phyloP scores from a whole-genome alignment of 2,888 invertebrate species.

The Frankliniella fusca region DNA sequence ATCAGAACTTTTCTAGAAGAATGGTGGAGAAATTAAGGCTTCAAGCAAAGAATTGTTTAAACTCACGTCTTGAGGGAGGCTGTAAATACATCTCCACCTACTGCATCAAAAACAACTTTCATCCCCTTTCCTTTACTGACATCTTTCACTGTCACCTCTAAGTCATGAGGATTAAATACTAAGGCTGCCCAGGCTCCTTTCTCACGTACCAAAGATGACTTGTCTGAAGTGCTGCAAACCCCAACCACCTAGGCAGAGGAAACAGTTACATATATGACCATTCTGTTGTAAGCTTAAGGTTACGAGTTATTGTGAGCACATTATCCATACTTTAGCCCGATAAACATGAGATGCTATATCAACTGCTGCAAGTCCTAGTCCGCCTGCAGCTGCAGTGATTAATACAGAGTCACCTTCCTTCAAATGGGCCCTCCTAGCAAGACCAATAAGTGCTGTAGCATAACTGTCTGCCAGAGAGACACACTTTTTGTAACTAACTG shows the following conservation, averaged over 20 bases:
- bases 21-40: slow-evolving; percentile 43
- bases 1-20: slow-evolving; percentile 35
- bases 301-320: background rate
- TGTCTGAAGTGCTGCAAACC: slow-evolving; percentile 61
- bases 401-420: slow-evolving; percentile 57
- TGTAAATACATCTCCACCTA: slow-evolving; percentile 58
- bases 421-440: slow-evolving; percentile 53
- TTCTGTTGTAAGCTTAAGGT: background rate
- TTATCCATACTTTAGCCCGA: slow-evolving; percentile 54
- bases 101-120: slow-evolving; percentile 60
- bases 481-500: slow-evolving; percentile 54
- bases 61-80: slow-evolving; percentile 56
- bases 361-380: slow-evolving; percentile 60
- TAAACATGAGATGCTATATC: slow-evolving; percentile 66
- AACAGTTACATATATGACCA: background rate
- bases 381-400: slow-evolving; percentile 61
- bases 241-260: slow-evolving; percentile 57
- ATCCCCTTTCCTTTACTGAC: slow-evolving; percentile 58
- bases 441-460: slow-evolving; percentile 60
- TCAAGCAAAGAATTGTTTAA: background rate
- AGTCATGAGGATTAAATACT: slow-evolving; percentile 54
- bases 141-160: slow-evolving; percentile 54
- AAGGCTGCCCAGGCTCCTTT: slow-evolving; percentile 62
- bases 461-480: slow-evolving; percentile 59
- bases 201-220: slow-evolving; percentile 54